Base-by-base conservation (phyloP, 2,888 invertebrate species). In the Mimumesa dahlbomi region DNA sequence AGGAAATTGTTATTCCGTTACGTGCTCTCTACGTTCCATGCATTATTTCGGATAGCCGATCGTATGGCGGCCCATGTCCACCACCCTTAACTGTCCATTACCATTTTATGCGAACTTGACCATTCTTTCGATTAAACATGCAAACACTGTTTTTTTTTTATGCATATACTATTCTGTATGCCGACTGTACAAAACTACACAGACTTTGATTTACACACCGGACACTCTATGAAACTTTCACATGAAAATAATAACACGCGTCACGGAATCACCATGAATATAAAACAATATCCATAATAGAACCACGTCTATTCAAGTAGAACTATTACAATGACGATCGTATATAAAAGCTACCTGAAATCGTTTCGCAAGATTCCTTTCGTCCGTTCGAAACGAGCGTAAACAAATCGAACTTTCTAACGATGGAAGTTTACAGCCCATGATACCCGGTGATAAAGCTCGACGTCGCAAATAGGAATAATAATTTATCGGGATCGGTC, bases 1-100 rank as follows among this genome's bases (percentile, higher is more conserved):
- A 73, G 68, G 61, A 75, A 75, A 75, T 76, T 65, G 64, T 75
- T 72, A 75, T 72, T 75, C 75, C 75, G 73, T 73, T 73, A 72
- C 73, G 71, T 62, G 71, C 73, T 54, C 67, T 59, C 61, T 36
- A 56, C 61, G 72, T 61, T 52, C 71, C 52, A 65, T 66, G 72
- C 72, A 73, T 73, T 73, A 66, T 73, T 73, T 73, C 72, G 72
- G 65, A 65, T 52, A 70, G 70, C 49, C 45, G 70, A 73, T 70
- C 52, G 46, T 52, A 31, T 40, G 31, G 48, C 18, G 6, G 36
- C 46, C 52, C 21, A 16, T 46, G 42, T 36, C 49, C 61, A 25
- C 54, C n/a, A 46, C 31, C 49, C 52, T 53, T 65, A 43, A 57
- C 43, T 59, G 36, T 31, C 54, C 58, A 54, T 56, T 62, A 67